Conservation (phyloP, 1,140 invertebrate species). For the Ptiloglossa arizonensis region DNA sequence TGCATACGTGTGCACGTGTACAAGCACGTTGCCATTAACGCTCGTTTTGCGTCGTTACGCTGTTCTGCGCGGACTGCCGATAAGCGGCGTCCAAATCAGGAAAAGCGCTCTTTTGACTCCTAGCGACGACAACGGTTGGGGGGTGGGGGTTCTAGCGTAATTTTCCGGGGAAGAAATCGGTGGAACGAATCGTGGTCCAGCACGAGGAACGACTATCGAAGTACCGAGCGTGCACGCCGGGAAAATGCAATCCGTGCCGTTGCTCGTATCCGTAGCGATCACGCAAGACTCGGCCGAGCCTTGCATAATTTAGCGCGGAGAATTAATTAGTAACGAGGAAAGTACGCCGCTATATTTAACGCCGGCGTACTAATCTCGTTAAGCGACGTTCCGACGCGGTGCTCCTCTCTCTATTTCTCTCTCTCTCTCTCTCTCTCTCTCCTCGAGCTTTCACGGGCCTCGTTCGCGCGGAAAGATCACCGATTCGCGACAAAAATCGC, state of each 20-base stretch:
- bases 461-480: not conserved
- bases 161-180: slow-evolving; percentile 4
- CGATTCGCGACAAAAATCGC: not conserved
- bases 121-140: too few relatives aligned
- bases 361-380: slow-evolving; percentile 15
- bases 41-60: slow-evolving; percentile 47
- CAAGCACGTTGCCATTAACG: slow-evolving; percentile 41
- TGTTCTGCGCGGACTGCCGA: slow-evolving; percentile 9
- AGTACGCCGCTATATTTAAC: slow-evolving; percentile 27
- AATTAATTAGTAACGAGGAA: slow-evolving; percentile 34
- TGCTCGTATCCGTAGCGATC: not conserved
- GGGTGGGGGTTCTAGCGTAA: not conserved
- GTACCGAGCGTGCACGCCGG: too few relatives aligned
- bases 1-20: not conserved
- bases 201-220: too few relatives aligned
- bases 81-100: slow-evolving; percentile 31
- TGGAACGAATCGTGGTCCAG: too few relatives aligned
- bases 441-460: not conserved
- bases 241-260: too few relatives aligned
- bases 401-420: not conserved
- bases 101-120: slow-evolving; percentile 28
- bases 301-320: slow-evolving; percentile 24
- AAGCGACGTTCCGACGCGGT: not conserved
- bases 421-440: too few relatives aligned
- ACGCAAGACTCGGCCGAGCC: not conserved